phyloP scores from a whole-genome alignment of 2,797 vertebrate genomes.

The Kryptopterus vitreolus region DNA sequence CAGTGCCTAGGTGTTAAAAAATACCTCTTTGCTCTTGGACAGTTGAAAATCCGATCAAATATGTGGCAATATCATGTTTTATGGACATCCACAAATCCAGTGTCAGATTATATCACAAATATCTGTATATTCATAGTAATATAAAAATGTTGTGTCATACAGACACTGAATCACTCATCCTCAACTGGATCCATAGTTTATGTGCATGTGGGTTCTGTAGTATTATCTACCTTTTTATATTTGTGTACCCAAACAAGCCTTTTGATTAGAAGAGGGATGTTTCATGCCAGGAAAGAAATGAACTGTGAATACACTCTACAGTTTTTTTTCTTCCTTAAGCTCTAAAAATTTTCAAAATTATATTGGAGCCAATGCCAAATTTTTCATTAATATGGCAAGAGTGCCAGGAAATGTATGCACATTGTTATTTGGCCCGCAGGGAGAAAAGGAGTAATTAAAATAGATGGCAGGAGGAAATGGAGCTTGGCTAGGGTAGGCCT shows the following conservation, averaged over 20 bases:
- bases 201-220: not conserved
- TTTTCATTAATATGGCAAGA: constrained; percentile 48
- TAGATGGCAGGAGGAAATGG: constrained; percentile 52
- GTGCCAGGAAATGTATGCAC: constrained; percentile 44
- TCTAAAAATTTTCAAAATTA: constrained; percentile 27
- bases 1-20: not conserved
- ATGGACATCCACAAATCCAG: not conserved
- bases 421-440: constrained; percentile 49
- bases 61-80: no score
- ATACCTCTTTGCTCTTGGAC: not conserved
- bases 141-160: not conserved
- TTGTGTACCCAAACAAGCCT: not conserved
- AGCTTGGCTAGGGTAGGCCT: constrained; percentile 41
- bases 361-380: constrained; percentile 25
- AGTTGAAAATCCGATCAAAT: no score
- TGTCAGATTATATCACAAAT: not conserved
- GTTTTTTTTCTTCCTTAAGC: constrained; percentile 3
- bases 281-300: constrained; percentile 19
- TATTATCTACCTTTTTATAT: not conserved
- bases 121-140: not conserved
- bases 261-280: not conserved
- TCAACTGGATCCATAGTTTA: not conserved
- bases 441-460: constrained; percentile 51
- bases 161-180: not conserved
- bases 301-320: not conserved